These are phyloP conservation scores for Dromiciops gliroides DNA, from an alignment of 2,113 vertebrate species.

Conservation along the genomic window DNA sequence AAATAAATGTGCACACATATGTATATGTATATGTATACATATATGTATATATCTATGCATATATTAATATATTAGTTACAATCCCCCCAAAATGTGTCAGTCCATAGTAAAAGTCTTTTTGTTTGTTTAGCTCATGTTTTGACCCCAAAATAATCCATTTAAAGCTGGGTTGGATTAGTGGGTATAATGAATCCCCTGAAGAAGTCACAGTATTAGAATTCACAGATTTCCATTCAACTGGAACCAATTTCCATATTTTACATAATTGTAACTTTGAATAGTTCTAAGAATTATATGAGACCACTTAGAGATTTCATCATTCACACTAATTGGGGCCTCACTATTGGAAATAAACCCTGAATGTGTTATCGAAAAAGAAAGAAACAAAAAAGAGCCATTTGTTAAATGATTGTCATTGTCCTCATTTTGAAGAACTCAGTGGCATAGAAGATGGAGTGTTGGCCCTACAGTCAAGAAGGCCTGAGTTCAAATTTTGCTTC, in stretches of 20 bases:
- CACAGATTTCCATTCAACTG: not conserved
- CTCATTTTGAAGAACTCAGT: not conserved
- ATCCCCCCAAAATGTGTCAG: not conserved
- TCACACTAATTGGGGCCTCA: not conserved
- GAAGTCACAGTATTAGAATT: not conserved
- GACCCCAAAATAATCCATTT: not conserved
- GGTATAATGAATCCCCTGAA: not conserved
- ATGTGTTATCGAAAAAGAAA: not conserved
- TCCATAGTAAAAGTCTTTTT: not conserved
- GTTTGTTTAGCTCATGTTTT: not conserved
- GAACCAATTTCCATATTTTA: not conserved
- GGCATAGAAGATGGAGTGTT: not conserved
- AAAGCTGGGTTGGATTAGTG: not conserved
- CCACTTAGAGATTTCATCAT: not conserved
- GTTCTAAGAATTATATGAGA: not conserved
- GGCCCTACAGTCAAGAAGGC: not conserved
- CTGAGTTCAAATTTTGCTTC: slow-evolving; percentile 44
- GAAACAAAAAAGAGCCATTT: not conserved
- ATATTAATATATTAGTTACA: not conserved
- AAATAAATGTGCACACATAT: not conserved
- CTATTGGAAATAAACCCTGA: not conserved
- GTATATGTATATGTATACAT: not conserved
- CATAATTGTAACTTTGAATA: not conserved
- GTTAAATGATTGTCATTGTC: not conserved
- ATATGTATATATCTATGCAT: not conserved